A percentile compares a stretch with the other conserved stretches of the same genome.
These are phyloP conservation scores for Drosophila setosimentum DNA, from an alignment of 2,888 invertebrate genomes.

Conservation along the genomic window DNA sequence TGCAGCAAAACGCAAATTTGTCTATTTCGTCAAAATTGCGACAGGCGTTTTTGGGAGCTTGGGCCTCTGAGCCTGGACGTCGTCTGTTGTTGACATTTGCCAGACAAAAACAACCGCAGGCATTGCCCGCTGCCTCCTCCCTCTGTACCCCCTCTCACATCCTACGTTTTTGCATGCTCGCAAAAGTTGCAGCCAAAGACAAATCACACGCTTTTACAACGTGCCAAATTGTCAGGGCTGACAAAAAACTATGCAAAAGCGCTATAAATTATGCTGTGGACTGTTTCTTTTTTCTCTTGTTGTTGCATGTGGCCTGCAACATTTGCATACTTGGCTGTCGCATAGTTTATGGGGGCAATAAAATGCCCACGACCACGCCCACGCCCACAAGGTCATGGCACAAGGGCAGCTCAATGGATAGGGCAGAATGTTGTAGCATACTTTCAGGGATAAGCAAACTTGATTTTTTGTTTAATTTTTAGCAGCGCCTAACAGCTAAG, in stretches of 20 bases:
- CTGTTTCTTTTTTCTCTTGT: conserved; percentile 41
- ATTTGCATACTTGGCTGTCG: conserved; percentile 70
- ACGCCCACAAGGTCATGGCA: conserved; percentile 72
- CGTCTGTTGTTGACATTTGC: conserved; percentile 81
- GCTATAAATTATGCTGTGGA: conserved; percentile 77
- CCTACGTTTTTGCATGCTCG: conserved; percentile 27
- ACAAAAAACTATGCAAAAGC: conserved; percentile 64
- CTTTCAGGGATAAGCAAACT: conserved; percentile 52
- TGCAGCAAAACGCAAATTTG: conserved; percentile 83
- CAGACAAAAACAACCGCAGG: conserved; percentile 66
- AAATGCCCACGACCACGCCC: conserved; percentile 25
- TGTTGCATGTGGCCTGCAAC: conserved; percentile 50
- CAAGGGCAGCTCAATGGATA: conserved; percentile 42
- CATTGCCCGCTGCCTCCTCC: conserved; percentile 4
- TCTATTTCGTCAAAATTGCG: conserved; percentile 83
- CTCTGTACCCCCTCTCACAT: background rate
- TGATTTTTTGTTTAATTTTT: conserved; percentile 69
- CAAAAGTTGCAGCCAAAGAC: conserved; percentile 75
- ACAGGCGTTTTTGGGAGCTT: conserved; percentile 71
- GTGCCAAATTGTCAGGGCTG: conserved; percentile 74
- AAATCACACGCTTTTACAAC: conserved; percentile 79
- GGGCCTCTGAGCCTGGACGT: conserved; percentile 43
- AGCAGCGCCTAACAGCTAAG: conserved; percentile 39
- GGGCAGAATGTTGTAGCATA: conserved; percentile 6
- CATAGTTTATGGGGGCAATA: conserved; percentile 50